These are phyloP conservation scores for Diarsia rubi DNA, from an alignment of 2,888 invertebrate genomes.

Conservation along the genomic window DNA sequence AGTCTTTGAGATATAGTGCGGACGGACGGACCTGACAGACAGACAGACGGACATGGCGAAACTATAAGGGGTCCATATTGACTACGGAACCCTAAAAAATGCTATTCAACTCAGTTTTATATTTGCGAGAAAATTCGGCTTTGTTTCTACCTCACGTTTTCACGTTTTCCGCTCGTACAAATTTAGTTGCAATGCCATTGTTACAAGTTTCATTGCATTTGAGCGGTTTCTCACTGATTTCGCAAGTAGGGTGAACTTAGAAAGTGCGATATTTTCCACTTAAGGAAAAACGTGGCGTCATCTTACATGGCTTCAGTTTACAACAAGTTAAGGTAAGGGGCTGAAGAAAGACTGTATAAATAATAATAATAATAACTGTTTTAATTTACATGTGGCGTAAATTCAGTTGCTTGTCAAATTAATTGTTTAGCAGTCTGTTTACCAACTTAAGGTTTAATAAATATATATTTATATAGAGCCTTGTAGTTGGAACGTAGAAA, in stretches of 20 bases:
- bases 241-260: background rate
- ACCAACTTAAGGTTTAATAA: background rate
- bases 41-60: no score
- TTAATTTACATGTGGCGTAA: background rate
- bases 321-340: no score
- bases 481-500: background rate
- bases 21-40: no score
- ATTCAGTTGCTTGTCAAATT: background rate
- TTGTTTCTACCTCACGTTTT: no score
- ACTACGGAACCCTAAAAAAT: no score
- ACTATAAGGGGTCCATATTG: no score
- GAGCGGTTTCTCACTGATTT: background rate
- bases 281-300: background rate
- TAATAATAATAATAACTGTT: background rate
- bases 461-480: background rate
- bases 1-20: no score
- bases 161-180: no score
- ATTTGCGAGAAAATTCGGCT: no score
- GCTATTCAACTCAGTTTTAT: no score
- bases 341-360: no score
- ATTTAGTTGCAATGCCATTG: background rate
- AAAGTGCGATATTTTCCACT: no score
- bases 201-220: constrained; percentile 8
- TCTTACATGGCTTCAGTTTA: constrained; percentile 1
- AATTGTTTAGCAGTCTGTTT: background rate